phyloP scores from a whole-genome alignment of 2,797 vertebrate species.

The Anas flavirostris region DNA sequence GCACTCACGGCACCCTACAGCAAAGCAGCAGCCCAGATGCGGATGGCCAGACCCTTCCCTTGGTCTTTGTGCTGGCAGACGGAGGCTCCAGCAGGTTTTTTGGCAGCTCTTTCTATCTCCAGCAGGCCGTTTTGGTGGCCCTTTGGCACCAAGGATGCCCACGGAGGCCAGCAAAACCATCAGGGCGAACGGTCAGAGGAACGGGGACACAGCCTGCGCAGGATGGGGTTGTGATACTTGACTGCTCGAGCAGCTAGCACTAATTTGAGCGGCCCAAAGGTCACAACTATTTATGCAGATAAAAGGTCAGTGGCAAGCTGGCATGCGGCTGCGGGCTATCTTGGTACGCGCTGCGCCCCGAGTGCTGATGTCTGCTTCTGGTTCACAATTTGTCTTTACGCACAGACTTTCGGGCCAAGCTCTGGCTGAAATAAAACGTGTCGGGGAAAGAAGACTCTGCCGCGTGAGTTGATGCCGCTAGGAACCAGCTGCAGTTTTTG shows the following conservation, averaged over 20 bases:
- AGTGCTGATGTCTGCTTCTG: conserved; percentile 2
- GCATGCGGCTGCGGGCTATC: conserved; percentile 62
- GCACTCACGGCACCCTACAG: neutral
- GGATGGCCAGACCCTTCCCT: neutral
- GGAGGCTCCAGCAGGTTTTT: neutral
- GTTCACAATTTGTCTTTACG: conserved; percentile 50
- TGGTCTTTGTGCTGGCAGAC: neutral
- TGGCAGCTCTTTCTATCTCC: too few relatives aligned
- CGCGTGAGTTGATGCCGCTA: conserved; percentile 34
- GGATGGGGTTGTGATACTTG: neutral
- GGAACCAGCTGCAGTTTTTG: conserved; percentile 39
- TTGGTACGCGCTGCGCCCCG: neutral
- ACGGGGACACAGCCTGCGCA: neutral
- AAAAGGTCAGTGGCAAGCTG: conserved; percentile 66
- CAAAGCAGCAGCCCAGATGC: neutral
- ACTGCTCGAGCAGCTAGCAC: conserved; percentile 26
- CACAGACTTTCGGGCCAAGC: conserved; percentile 45
- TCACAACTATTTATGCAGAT: conserved; percentile 71
- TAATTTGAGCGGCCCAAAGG: conserved; percentile 74
- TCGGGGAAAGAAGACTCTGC: neutral
- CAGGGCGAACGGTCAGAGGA: neutral
- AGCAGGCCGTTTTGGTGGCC: too few relatives aligned
- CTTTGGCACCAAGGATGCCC: neutral
- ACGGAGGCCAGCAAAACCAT: neutral
- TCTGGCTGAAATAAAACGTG: conserved; percentile 23